phyloP scores from a whole-genome alignment of 2,797 vertebrate species.

The Crypturellus tataupa region DNA sequence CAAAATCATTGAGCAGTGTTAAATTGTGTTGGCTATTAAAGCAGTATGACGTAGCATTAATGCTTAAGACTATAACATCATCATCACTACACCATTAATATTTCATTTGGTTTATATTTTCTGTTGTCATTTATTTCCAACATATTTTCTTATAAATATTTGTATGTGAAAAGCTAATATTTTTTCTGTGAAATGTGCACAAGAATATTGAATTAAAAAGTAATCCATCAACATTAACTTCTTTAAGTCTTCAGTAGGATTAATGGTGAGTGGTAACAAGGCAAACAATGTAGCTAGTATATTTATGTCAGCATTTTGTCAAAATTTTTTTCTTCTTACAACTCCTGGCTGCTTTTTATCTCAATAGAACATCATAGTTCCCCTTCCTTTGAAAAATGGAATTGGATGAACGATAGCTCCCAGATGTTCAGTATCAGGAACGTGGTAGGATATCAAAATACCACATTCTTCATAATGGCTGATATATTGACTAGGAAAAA shows the following conservation, averaged over 20 bases:
- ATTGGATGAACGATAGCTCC: not conserved
- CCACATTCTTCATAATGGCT: not conserved
- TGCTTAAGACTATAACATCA: slow-evolving; percentile 11
- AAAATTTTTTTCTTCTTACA: not conserved
- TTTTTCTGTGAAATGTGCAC: not conserved
- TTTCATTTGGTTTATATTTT: slow-evolving; percentile 53
- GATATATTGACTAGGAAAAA: not conserved
- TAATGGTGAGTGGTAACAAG: not conserved
- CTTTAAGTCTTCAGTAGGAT: slow-evolving; percentile 1
- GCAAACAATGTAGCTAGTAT: not conserved
- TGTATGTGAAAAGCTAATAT: not conserved
- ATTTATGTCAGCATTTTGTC: not conserved
- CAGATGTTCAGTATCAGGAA: not conserved
- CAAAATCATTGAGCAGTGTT: not conserved
- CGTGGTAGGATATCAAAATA: not conserved
- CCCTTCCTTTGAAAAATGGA: not conserved
- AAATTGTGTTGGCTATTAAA: slow-evolving; percentile 20
- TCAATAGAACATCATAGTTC: not conserved
- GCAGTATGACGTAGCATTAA: slow-evolving; percentile 58
- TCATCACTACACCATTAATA: slow-evolving; percentile 59
- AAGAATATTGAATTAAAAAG: not conserved
- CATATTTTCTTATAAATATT: slow-evolving; percentile 6
- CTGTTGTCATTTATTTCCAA: slow-evolving; percentile 35
- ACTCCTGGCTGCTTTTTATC: not conserved
- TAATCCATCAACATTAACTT: not conserved